phyloP scores from a whole-genome alignment of 2,113 vertebrate genomes.

The Cochlearius cochlearius region DNA sequence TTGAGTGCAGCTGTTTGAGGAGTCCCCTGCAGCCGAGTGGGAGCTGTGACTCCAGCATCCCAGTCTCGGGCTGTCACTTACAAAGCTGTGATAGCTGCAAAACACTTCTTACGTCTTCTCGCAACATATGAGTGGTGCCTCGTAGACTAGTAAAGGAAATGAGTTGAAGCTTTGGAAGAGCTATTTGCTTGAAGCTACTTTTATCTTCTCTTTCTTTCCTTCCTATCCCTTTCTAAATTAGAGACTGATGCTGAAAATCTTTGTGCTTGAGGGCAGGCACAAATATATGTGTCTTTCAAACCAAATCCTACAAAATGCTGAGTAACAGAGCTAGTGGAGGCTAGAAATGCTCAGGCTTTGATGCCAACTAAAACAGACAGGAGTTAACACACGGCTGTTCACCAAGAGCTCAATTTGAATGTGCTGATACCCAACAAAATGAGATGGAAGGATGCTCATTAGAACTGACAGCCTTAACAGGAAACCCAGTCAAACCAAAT shows the following conservation, averaged over 20 bases:
- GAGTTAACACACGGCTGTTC: not conserved
- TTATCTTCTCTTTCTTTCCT: not conserved
- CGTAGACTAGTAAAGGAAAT: not conserved
- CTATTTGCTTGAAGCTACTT: not conserved
- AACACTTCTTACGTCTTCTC: not conserved
- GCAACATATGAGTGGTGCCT: not conserved
- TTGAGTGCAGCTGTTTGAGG: not conserved
- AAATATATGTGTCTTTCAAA: not conserved
- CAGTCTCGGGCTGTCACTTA: not conserved
- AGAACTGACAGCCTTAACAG: not conserved
- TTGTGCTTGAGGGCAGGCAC: not conserved
- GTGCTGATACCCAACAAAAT: not conserved
- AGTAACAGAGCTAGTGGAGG: not conserved
- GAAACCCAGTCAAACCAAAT: not conserved
- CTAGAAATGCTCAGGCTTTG: not conserved
- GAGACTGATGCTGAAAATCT: not conserved
- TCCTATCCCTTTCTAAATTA: not conserved
- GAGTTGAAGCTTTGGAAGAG: not conserved
- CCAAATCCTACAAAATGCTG: not conserved
- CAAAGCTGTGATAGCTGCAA: not conserved
- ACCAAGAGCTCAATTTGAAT: not conserved
- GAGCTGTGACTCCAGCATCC: not conserved
- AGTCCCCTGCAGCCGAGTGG: accelerated
- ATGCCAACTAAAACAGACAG: not conserved
- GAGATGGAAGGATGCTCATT: not conserved